phyloP scores from a whole-genome alignment of 2,888 invertebrate genomes.

The Euphydryas editha region DNA sequence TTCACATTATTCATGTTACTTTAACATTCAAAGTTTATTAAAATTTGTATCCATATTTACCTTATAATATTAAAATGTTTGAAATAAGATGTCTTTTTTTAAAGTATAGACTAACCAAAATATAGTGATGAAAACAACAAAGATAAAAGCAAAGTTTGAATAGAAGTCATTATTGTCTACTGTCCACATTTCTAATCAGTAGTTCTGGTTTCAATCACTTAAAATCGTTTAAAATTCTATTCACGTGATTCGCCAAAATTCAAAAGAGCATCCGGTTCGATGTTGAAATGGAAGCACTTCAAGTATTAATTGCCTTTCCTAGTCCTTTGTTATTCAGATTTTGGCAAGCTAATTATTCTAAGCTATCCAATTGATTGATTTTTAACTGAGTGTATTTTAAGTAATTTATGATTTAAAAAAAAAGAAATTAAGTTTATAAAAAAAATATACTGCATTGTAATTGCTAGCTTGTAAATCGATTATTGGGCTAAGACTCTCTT shows the following conservation, averaged over 20 bases:
- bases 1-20: too few relatives aligned
- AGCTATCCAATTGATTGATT: constrained; percentile 76
- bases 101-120: too few relatives aligned
- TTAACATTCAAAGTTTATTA: too few relatives aligned
- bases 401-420: constrained; percentile 61
- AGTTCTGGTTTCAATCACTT: constrained; percentile 29
- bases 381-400: constrained; percentile 73
- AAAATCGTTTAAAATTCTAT: constrained; percentile 37
- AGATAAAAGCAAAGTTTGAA: constrained; percentile 18
- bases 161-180: constrained; percentile 8
- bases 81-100: too few relatives aligned
- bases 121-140: too few relatives aligned
- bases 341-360: constrained; percentile 74
- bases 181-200: constrained; percentile 5
- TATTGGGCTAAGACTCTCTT: too few relatives aligned
- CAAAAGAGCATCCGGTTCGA: constrained; percentile 80
- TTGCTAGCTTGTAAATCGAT: too few relatives aligned
- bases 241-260: constrained; percentile 66
- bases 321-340: constrained; percentile 81
- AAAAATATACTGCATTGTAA: too few relatives aligned
- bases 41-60: too few relatives aligned
- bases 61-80: too few relatives aligned
- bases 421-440: too few relatives aligned
- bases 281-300: constrained; percentile 77
- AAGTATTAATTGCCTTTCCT: constrained; percentile 82